Conservation (phyloP, 2,797 vertebrate genomes). For the Helicolenus hilgendorfi region DNA sequence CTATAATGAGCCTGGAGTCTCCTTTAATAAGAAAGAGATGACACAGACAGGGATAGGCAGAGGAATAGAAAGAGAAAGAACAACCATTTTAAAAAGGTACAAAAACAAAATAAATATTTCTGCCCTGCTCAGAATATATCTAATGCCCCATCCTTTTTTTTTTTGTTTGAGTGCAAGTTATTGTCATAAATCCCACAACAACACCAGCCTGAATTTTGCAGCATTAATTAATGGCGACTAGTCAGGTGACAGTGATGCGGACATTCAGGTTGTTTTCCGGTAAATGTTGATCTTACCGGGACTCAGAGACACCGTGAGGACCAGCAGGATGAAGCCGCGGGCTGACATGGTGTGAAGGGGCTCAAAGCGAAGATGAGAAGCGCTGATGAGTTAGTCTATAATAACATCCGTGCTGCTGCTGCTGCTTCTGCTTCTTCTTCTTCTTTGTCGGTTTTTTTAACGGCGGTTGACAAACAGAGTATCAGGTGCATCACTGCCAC, state of each 20-base stretch:
- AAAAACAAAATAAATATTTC: too few species aligned
- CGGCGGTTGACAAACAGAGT: too few species aligned
- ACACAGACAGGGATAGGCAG: background rate
- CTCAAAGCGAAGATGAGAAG: background rate
- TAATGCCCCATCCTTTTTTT: background rate
- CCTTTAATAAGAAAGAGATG: slow-evolving; percentile 47
- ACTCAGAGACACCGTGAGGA: slow-evolving; percentile 41
- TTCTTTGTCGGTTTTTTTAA: background rate
- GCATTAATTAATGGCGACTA: background rate
- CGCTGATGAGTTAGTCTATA: background rate
- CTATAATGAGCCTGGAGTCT: slow-evolving; percentile 63
- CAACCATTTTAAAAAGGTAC: background rate
- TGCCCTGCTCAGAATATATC: rapidly evolving
- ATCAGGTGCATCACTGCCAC: background rate
- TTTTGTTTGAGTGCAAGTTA: background rate
- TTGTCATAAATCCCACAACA: background rate
- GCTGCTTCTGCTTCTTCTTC: background rate
- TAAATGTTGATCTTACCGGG: slow-evolving; percentile 61
- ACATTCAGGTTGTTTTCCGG: background rate
- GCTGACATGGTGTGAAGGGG: slow-evolving; percentile 46
- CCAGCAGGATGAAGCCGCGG: slow-evolving; percentile 8
- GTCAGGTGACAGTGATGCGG: slow-evolving; percentile 4
- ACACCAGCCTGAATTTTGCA: background rate
- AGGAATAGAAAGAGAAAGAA: background rate
- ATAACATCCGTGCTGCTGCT: background rate